These are phyloP conservation scores for Psittacula cyanocephala DNA, from an alignment of 2,113 vertebrate genomes.

Conservation along the genomic window DNA sequence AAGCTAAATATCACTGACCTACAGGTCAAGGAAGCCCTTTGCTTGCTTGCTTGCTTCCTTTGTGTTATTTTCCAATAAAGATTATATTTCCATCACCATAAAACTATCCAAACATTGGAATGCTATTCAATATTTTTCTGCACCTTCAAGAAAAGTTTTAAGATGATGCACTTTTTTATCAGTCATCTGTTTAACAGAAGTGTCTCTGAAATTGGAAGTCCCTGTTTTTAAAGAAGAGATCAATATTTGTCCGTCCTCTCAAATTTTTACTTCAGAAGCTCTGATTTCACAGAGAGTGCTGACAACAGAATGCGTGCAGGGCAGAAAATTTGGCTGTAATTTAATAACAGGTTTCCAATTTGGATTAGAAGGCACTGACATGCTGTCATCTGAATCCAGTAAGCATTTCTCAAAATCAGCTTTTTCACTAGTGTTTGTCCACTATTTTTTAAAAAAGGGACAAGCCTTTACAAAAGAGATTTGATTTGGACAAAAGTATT, in stretches of 20 bases:
- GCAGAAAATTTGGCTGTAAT: neutral
- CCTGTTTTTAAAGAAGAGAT: neutral
- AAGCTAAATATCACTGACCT: neutral
- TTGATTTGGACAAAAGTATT: neutral
- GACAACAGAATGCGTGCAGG: neutral
- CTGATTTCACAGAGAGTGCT: neutral
- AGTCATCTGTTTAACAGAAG: neutral
- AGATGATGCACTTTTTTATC: neutral
- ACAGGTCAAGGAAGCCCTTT: neutral
- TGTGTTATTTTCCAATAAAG: neutral
- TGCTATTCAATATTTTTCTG: neutral
- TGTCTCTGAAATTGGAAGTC: neutral
- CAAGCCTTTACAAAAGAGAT: neutral
- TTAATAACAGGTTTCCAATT: neutral
- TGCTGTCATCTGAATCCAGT: neutral
- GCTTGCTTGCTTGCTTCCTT: neutral
- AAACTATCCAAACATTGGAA: neutral
- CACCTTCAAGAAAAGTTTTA: neutral
- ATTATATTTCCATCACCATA: neutral
- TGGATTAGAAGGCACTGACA: neutral
- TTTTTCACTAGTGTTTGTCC: neutral
- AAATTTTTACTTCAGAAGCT: neutral
- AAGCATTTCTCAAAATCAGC: neutral
- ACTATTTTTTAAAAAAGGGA: neutral
- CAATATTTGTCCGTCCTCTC: neutral